Base-by-base conservation (phyloP, 2,797 vertebrate genomes). In the Macropodus opercularis region DNA sequence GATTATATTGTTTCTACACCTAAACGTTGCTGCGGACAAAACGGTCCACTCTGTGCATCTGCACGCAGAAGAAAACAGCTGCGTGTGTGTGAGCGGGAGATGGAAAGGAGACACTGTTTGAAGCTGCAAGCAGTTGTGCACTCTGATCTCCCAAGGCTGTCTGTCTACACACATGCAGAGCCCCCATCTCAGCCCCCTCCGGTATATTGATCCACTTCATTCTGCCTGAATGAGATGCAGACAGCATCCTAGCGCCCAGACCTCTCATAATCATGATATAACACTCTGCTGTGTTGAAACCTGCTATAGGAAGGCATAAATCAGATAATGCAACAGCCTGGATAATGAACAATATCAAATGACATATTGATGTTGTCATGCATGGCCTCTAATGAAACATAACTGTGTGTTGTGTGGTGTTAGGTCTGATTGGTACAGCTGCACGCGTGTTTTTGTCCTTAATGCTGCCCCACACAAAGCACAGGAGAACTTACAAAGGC, bases 121-220 rank as follows among this genome's bases (percentile, higher is more conserved):
- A 77, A 71, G 69, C 74, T 29, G 29, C 29, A 1, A 80, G 67
- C 75, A 53, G 72, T 66, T 69, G 62, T 80, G 79, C 51, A 43
- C 65, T 73, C 70, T 71, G 72, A 77, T 84, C 74, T 84, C 75
- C 74, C 80, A 83, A 85, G 84, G 81, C 85, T 87, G 57, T 73
- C 55, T 81, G 52, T 65, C 53, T 34, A 11, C 39, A 29, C 63
- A 75, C 71, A 77, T 65, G 44, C 74, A 70, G 58, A 78, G 52
- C 72, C 70, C 63, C 68, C 54, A 59, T 86, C 84, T 71, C 81
- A 75, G 69, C 76, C 78, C 79, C 74, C 78, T 77, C 84, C 77
- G 82, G 78, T 87, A 87, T 91, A 93, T 93, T 84, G 91, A 92
- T 91, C 87, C 83, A 84, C 79, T 89, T 90, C 75, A 85, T 91